Base-by-base conservation (phyloP, 1,140 invertebrate species). In the Heliothis subflexa region DNA sequence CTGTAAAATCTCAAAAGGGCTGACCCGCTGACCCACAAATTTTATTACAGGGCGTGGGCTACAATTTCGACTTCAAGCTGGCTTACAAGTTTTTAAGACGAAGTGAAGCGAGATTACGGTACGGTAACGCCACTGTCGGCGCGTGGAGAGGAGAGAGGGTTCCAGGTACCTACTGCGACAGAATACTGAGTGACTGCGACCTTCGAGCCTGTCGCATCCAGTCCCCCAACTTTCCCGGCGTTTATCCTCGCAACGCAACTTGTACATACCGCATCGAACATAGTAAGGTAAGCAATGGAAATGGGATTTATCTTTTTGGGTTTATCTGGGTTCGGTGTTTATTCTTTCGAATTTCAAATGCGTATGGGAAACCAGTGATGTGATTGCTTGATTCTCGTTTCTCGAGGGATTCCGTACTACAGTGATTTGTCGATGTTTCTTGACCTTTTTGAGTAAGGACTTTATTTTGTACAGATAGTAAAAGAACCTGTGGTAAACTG, bases 181-280 rank as follows among this genome's bases (percentile, higher is more conserved):
- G 97, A 83, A 95, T 97, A 80, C 96, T 98, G 78, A 96, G 96
- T 80, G 96, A 96, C 85, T 97, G 96, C 85, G 95, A 96, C 81
- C 95, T 95, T 33, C 93, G 95, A 80, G 95, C 95, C 61, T 97
- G 97, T 90, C 95, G 97, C 40, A 96, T 98, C 49, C 97, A 98
- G 93, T 97, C 97, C 16, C 97, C 97, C 3, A 98, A 98, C 95
- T 98, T 97, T 93, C 97, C 97, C 12, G 97, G 97, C 18, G 96
- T 98, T 68, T 98, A 98, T 93, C 97, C 97, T 2, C 95, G 97
- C 79, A 98, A 98, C 91, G 96, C 98, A 64, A 97, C 97, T 73
- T 98, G 97, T 93, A 96, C 97, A 88, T 98, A 97, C 94, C 95
- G 96, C 78, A 95, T 97, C 52, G 96, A 96, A 86, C 97, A 97